Conservation (phyloP, 2,888 invertebrate genomes). For the Drosophila suboccidentalis region DNA sequence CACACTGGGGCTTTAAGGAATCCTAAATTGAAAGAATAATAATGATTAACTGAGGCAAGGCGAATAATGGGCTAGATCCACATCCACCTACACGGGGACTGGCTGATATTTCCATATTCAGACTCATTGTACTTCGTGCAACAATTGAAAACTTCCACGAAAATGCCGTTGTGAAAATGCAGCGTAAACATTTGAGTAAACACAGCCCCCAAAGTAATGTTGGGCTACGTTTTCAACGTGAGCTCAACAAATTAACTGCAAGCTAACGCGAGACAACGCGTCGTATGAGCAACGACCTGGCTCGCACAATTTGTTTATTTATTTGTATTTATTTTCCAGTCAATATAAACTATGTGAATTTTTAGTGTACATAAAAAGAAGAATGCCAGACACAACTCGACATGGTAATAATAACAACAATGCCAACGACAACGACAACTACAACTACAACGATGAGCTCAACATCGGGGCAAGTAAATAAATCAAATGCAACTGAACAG, state of each 20-base stretch:
- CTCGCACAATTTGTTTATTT: slow-evolving; percentile 69
- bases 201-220: slow-evolving; percentile 38
- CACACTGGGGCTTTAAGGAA: slow-evolving; percentile 18
- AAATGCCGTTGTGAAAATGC: slow-evolving; percentile 75
- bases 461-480: slow-evolving; percentile 67
- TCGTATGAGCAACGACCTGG: slow-evolving; percentile 63
- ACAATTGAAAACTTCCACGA: slow-evolving; percentile 76
- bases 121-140: slow-evolving; percentile 48
- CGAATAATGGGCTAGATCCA: slow-evolving; percentile 14
- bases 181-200: slow-evolving; percentile 73
- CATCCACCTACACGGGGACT: slow-evolving; percentile 38
- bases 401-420: slow-evolving; percentile 59
- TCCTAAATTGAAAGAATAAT: slow-evolving; percentile 64
- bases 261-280: slow-evolving; percentile 60
- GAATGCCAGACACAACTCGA: slow-evolving; percentile 37
- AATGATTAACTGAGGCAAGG: slow-evolving; percentile 68
- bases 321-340: slow-evolving; percentile 85
- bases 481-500: slow-evolving; percentile 66
- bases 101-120: slow-evolving; percentile 4
- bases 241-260: slow-evolving; percentile 71
- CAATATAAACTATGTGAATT: slow-evolving; percentile 85
- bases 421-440: slow-evolving; percentile 32
- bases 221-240: slow-evolving; percentile 23
- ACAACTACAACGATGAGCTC: slow-evolving; percentile 30
- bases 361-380: slow-evolving; percentile 77